phyloP scores from a whole-genome alignment of 2,797 vertebrate genomes.

The Triplophysa bombifrons region DNA sequence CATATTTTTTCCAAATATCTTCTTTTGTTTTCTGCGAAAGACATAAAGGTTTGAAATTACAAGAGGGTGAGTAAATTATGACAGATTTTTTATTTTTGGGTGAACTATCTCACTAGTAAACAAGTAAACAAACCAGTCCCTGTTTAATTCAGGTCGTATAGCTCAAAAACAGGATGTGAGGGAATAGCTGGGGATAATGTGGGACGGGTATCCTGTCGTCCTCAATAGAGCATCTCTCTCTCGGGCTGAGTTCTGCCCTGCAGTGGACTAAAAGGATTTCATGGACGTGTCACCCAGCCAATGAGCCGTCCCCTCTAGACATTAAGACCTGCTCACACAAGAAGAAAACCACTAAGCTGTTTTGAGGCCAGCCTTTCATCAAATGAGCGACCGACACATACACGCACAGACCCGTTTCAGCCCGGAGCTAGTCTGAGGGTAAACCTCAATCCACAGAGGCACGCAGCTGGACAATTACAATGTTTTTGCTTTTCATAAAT shows the following conservation, averaged over 20 bases:
- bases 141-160: conserved; percentile 2
- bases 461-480: conserved; percentile 60
- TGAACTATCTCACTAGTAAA: too few relatives aligned
- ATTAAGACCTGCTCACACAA: conserved; percentile 40
- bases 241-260: conserved; percentile 30
- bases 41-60: too few relatives aligned
- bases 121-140: background rate
- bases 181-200: conserved; percentile 19
- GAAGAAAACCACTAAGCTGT: conserved; percentile 48
- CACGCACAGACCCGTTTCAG: background rate
- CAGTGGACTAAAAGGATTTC: conserved; percentile 46
- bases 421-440: conserved; percentile 40
- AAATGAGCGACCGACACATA: conserved; percentile 40
- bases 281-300: conserved; percentile 40
- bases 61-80: too few relatives aligned
- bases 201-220: background rate
- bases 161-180: background rate
- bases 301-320: conserved; percentile 32
- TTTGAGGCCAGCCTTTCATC: conserved; percentile 47
- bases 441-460: conserved; percentile 46
- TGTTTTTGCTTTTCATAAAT: conserved; percentile 60
- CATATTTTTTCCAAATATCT: too few relatives aligned
- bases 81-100: too few relatives aligned
- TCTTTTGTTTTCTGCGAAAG: too few relatives aligned
- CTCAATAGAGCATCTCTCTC: conserved; percentile 14